phyloP scores from a whole-genome alignment of 1,140 invertebrate species.

The Vanessa atalanta region DNA sequence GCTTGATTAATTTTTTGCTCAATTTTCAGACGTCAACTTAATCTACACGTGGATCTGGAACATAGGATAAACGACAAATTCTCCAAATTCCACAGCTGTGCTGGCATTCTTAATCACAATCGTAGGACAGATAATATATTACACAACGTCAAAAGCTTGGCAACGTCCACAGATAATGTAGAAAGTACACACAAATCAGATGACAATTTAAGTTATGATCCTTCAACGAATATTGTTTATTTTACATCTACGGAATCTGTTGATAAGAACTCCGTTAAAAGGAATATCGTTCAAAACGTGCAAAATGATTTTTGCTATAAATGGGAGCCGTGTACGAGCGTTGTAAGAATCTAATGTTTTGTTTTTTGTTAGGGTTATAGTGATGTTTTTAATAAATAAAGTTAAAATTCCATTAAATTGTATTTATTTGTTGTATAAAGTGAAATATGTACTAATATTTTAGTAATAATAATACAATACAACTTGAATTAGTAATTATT shows the following conservation, averaged over 20 bases:
- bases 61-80: slow-evolving; percentile 54
- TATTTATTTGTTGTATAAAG: slow-evolving; percentile 20
- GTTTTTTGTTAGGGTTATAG: slow-evolving; percentile 34
- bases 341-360: slow-evolving; percentile 48
- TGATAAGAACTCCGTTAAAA: slow-evolving; percentile 43
- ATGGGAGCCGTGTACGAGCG: slow-evolving; percentile 65
- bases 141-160: slow-evolving; percentile 6
- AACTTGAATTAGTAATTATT: too few species aligned
- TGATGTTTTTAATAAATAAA: slow-evolving; percentile 27
- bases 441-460: too few species aligned
- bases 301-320: slow-evolving; percentile 54
- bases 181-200: slow-evolving; percentile 9
- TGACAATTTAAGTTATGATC: slow-evolving; percentile 50
- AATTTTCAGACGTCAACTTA: slow-evolving; percentile 57
- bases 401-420: slow-evolving; percentile 32
- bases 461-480: too few species aligned
- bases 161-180: slow-evolving; percentile 1
- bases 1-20: background rate
- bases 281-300: slow-evolving; percentile 44
- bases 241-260: slow-evolving; percentile 55
- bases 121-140: slow-evolving; percentile 25
- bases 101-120: slow-evolving; percentile 47
- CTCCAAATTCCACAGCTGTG: slow-evolving; percentile 62
- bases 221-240: slow-evolving; percentile 60
- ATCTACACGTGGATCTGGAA: slow-evolving; percentile 53